Evolutionary conservation across 1,140 invertebrate species (phyloP), one percentile per base, ranked within the genome.

Genomic region (Phocides pigmalion): DNA sequence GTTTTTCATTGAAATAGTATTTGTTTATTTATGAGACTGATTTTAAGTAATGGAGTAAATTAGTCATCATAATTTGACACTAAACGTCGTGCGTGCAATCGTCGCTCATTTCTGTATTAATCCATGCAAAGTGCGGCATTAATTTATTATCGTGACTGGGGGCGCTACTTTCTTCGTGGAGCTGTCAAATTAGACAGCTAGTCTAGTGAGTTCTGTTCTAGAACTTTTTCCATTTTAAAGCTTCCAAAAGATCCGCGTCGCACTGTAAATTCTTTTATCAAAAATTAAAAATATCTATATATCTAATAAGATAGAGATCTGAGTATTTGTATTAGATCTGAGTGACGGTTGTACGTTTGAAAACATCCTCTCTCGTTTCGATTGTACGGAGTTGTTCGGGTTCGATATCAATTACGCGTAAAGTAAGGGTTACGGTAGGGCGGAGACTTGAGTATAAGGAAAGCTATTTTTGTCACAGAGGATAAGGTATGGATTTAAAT

Each of bases 401-500:
- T 73, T 79, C 76, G 77, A 87, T 89, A 88, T 89, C 87, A 87
- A 88, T 89, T 87, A 88, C 74, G 70, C 74, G 66, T 82, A 76
- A 73, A 74, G 70, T 86, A 79, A 77, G 76, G 71, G 68, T 74
- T n/a, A 80, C 70, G 78, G 71, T 67, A 78, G 76, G 76, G 70
- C 66, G 73, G 69, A 76, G 73, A 79, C 51, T 77, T 70, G 76
- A 69, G 66, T 73, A 8, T 78, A 79, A 86, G 76, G 76, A 72
- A 86, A 81, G 82, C 78, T 90, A 90, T 90, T 90, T 90, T 90
- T 90, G 85, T 87, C 82, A 90, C 78, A 74, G 78, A 82, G 69
- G 72, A 73, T 80, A 72, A 77, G 71, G 74, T 79, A 78, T 75
- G 63, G 62, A 65, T 69, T 63, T 67, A 71, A 68, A 76, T 61